Evolutionary conservation across 2,113 vertebrate genomes (phyloP), one percentile per base, ranked within the genome.

Genomic region (Misgurnus mizolepis): DNA sequence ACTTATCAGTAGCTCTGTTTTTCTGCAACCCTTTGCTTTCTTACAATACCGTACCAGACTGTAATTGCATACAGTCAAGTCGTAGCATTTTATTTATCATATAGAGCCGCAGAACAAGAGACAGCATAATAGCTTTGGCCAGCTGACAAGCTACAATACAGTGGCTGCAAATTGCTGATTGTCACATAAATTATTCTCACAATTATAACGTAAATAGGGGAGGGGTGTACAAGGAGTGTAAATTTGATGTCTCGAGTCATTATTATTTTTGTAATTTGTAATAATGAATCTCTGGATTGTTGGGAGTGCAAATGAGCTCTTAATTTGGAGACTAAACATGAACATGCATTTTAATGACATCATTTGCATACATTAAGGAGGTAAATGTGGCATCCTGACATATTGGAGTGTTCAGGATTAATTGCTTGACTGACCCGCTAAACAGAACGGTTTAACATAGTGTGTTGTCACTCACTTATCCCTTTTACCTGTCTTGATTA

Each of bases 251-350:
- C 89, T 90, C 73, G 89, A 90, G 87, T 91, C 89, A 90, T 90
- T 87, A 91, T 91, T 92, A 90, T 89, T 91, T 89, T 88, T 87
- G 82, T 90, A 91, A 91, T 91, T 90, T 89, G 88, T 90, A 90
- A 88, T 90, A 90, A 91, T 82, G 86, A 89, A 90, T 88, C 86
- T 88, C 83, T 83, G 62, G 82, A 85, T 88, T 83, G 86, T 87
- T 87, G 86, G 89, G 87, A 90, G 86, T 88, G 86, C 83, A 87
- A 91, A 91, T 85, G 88, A 93, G 88, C 90, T 88, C 91, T 91
- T 91, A 73, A 91, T 93, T 91, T 92, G 79, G 85, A 85, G 88
- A 83, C 84, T 89, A 88, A 92, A 92, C 88, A 88, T 85, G 83
- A 87, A 89, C 89, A 86, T 88, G 91, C 90, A 93, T 93, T 91